Percentiles rank a stretch among this genome's conserved stretches.
phyloP scores from a whole-genome alignment of 2,888 invertebrate genomes.

The Dryadula phaetusa region DNA sequence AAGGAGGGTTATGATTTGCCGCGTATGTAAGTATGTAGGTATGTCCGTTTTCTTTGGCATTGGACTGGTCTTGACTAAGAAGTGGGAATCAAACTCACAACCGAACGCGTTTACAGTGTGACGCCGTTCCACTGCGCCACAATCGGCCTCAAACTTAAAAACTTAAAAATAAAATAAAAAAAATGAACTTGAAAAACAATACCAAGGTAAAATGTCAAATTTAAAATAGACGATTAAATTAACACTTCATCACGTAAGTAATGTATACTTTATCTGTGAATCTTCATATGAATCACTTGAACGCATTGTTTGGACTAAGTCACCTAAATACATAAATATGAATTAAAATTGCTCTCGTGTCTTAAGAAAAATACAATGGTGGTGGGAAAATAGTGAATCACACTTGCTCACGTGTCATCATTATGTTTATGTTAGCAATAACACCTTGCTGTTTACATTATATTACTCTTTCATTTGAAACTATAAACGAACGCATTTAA shows the following conservation, averaged over 20 bases:
- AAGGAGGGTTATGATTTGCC: no score
- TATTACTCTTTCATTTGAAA: neutral
- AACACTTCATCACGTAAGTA: slow-evolving; percentile 7
- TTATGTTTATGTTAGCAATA: slow-evolving; percentile 6
- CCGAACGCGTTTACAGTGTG: no score
- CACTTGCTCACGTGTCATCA: neutral
- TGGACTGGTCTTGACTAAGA: no score
- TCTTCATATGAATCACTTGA: slow-evolving; percentile 15
- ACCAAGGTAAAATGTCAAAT: neutral
- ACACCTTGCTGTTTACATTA: slow-evolving; percentile 13
- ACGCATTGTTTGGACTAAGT: slow-evolving; percentile 6
- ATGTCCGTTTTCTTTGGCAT: no score
- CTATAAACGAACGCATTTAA: neutral
- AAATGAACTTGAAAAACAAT: neutral
- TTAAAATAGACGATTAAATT: neutral
- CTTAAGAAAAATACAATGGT: slow-evolving; percentile 5
- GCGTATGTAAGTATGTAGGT: no score
- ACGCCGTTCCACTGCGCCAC: no score
- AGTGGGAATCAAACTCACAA: no score
- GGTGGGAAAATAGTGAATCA: slow-evolving; percentile 13
- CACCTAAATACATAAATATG: slow-evolving; percentile 7
- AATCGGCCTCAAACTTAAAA: no score
- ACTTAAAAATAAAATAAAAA: no score
- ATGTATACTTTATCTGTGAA: slow-evolving; percentile 6
- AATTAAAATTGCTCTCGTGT: slow-evolving; percentile 2